Percentiles rank a stretch among this genome's conserved stretches.
These are phyloP conservation scores for Onychomys arenicola DNA, from an alignment of 2,797 vertebrate genomes.

Conservation along the genomic window DNA sequence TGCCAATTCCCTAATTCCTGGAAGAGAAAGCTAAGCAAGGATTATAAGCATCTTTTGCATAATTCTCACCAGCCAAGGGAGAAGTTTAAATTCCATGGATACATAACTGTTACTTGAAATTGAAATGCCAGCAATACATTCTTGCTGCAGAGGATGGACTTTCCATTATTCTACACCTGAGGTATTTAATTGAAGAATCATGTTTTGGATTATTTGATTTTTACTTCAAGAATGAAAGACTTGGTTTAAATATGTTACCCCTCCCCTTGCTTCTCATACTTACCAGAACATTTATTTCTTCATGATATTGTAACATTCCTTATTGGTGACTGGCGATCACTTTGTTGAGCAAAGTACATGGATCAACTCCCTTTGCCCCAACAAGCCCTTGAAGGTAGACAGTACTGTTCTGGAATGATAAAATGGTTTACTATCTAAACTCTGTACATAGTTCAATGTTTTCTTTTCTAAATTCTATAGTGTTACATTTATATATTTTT, in stretches of 20 bases:
- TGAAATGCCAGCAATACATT: background rate
- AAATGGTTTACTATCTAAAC: background rate
- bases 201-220: background rate
- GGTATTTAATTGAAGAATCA: background rate
- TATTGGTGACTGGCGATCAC: background rate
- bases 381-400: background rate
- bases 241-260: background rate
- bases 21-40: background rate
- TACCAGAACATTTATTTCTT: background rate
- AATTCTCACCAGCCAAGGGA: background rate
- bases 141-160: background rate
- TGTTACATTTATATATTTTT: conserved; percentile 5
- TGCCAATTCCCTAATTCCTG: background rate
- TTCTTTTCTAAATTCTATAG: background rate
- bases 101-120: background rate
- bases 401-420: background rate
- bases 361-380: background rate
- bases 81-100: background rate
- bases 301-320: background rate
- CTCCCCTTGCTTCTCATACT: background rate
- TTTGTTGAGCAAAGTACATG: background rate
- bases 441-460: background rate
- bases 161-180: background rate
- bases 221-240: background rate
- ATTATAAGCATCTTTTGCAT: background rate